Evolutionary conservation across 2,888 invertebrate genomes (phyloP).

Genomic region (Limnephilus marmoratus): DNA sequence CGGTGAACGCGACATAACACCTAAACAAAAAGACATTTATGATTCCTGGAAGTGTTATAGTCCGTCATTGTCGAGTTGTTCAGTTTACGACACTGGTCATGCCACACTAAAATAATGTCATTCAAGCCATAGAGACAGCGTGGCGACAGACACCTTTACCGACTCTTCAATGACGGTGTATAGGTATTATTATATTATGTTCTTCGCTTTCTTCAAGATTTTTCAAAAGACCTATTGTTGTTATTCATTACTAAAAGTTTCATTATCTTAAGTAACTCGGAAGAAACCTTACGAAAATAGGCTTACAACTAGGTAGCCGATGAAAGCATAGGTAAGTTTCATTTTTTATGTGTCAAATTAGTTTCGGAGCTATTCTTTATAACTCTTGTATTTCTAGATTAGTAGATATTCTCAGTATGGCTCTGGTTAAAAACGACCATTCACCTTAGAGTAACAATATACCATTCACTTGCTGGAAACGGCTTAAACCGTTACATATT

Average conservation of each 20-base stretch:
- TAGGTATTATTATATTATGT: not conserved
- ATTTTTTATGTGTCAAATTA: not conserved
- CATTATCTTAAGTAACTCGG: not conserved
- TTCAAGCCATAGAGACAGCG: conserved; percentile 25
- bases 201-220: no score
- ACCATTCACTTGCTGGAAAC: not conserved
- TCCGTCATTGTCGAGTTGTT: conserved; percentile 27
- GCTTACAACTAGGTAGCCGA: not conserved
- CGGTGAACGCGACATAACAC: not conserved
- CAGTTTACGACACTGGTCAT: conserved; percentile 4
- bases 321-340: not conserved
- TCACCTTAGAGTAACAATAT: no score
- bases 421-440: not conserved
- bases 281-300: not conserved
- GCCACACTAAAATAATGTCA: not conserved
- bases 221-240: not conserved
- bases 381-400: not conserved
- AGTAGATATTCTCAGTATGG: not conserved
- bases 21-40: not conserved
- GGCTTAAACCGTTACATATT: no score
- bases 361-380: not conserved
- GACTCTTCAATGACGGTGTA: not conserved
- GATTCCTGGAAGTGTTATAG: conserved; percentile 21
- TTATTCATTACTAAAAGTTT: not conserved
- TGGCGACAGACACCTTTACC: conserved; percentile 44